Evolutionary conservation across 2,888 invertebrate species (phyloP), one percentile per base, ranked within the genome.

Genomic region (Coelopa pilipes): DNA sequence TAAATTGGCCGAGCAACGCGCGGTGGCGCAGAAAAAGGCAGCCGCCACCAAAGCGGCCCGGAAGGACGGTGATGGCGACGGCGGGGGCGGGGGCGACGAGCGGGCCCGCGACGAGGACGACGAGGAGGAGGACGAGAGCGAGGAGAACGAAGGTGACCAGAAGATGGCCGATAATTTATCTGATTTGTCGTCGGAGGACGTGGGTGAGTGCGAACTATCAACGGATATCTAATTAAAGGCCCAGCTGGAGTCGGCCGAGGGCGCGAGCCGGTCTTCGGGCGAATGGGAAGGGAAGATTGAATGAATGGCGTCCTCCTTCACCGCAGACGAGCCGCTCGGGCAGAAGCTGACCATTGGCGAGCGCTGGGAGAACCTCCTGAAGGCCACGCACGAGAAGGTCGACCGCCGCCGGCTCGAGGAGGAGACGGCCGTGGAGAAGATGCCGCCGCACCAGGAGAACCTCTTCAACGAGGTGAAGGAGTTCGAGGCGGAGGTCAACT

Each of bases 351-450:
- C 13, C 89, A 91, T 86, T 90, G 90, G 80, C 86, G 91, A 74
- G 86, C 90, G 82, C 87, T 92, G 89, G 91, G 91, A 21, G 85
- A 89, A 81, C 84, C 89, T 83, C 87, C 88, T 76, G 81, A 88
- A 81, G 84, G 89, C 80, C 86, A 90, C 84, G 84, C 89, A 81
- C 87, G 89, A 70, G 85, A 90, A 84, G 83, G 87, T 86, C 82
- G 89, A 89, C 87, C 82, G 79, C 0, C 80, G 80, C 34, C 81
- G 81, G 66, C 77, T 77, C 46, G 80, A 83, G 60, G 81, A 82
- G 72, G 83, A 85, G 76, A 80, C 79, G 67, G 78, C 81, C 4
- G 78, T 78, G 1, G 81, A 81, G 5, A 81, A 81, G 66, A 80
- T 84, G 24, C 81, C 83, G 21, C 83, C 85, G 9, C 81, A 86